Evolutionary conservation across 2,797 vertebrate species (phyloP).

Genomic region (Mormyrus proboscirostris): DNA sequence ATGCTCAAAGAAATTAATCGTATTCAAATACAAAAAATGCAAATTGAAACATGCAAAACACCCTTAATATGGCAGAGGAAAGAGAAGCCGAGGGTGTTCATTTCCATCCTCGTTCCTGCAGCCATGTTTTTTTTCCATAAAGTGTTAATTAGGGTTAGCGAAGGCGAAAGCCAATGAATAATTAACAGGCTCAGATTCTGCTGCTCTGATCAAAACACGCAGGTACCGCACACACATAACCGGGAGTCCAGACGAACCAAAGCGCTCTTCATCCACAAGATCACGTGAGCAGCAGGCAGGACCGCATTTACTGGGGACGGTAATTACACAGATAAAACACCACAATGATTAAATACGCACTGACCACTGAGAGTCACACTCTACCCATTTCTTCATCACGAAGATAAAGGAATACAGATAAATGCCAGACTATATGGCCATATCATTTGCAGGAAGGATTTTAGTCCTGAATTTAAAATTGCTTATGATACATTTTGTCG

Average conservation of each 20-base stretch:
- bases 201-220: not conserved
- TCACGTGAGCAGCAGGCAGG: not conserved
- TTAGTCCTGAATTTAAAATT: not conserved
- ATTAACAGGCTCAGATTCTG: not conserved
- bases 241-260: not conserved
- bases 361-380: not conserved
- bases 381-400: not conserved
- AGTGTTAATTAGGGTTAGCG: slow-evolving; percentile 14
- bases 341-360: not conserved
- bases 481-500: not conserved
- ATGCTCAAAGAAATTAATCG: slow-evolving; percentile 50
- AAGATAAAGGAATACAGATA: not conserved
- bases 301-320: not conserved
- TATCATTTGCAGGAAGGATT: not conserved
- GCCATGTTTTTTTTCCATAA: slow-evolving; percentile 9
- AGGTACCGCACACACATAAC: not conserved
- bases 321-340: not conserved
- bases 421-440: not conserved
- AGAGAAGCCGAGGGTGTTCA: not conserved
- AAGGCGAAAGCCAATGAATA: slow-evolving; percentile 15
- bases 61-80: slow-evolving; percentile 16
- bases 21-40: slow-evolving; percentile 32
- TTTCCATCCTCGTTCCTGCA: slow-evolving; percentile 8
- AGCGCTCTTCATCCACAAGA: not conserved
- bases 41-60: slow-evolving; percentile 23